Conservation (phyloP, 2,888 invertebrate genomes). For the Osedax frankpressi region DNA sequence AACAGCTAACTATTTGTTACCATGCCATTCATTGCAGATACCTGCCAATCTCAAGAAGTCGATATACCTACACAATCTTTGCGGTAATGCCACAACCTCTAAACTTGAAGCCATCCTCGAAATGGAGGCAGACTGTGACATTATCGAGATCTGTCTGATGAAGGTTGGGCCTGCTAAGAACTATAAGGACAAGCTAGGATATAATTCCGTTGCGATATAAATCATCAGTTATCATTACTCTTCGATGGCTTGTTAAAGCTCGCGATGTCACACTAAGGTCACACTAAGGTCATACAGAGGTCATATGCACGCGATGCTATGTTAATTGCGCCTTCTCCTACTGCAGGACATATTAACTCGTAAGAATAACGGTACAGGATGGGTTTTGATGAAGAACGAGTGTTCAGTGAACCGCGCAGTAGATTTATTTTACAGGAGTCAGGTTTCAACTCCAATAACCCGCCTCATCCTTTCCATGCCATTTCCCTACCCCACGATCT, state of each 20-base stretch:
- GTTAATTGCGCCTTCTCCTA: no score
- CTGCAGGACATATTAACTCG: conserved; percentile 35
- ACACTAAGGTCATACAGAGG: no score
- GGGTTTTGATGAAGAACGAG: conserved; percentile 32
- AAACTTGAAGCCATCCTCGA: conserved; percentile 36
- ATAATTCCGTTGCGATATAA: no score
- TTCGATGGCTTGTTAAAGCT: no score
- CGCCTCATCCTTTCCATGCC: conserved; percentile 33
- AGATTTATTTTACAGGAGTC: conserved; percentile 31
- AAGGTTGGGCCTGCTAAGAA: conserved; percentile 35
- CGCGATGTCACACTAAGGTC: no score
- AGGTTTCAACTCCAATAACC: conserved; percentile 32
- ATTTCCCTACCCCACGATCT: no score
- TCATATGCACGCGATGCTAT: no score
- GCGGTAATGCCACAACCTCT: conserved; percentile 33
- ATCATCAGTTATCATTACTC: no score
- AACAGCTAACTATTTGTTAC: no score
- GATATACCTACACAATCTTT: conserved; percentile 33
- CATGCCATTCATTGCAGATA: no score
- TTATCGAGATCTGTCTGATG: conserved; percentile 35
- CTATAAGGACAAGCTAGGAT: not conserved
- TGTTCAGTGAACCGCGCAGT: conserved; percentile 34
- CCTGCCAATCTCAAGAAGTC: conserved; percentile 15
- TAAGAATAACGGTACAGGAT: conserved; percentile 33
- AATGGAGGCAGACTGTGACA: conserved; percentile 36